phyloP scores from a whole-genome alignment of 2,113 vertebrate species.

The Nycticryphes semicollaris region DNA sequence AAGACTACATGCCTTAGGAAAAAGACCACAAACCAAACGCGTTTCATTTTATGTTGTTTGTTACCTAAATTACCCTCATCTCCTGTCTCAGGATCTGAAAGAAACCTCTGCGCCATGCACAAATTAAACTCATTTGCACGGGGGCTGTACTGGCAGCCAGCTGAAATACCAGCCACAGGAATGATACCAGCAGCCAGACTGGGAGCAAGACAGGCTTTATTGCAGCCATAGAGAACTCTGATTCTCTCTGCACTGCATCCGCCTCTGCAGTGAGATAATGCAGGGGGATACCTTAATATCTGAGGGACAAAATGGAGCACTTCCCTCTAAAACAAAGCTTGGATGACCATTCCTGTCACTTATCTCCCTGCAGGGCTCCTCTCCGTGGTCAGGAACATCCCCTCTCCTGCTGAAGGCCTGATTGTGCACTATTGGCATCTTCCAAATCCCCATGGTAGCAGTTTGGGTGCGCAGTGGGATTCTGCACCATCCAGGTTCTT shows the following conservation, averaged over 20 bases:
- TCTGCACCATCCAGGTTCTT: background rate
- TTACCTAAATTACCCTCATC: background rate
- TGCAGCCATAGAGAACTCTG: background rate
- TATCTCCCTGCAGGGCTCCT: background rate
- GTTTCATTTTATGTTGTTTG: background rate
- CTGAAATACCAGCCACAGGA: background rate
- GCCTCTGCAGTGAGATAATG: background rate
- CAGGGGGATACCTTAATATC: background rate
- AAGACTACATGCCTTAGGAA: background rate
- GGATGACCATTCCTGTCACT: background rate
- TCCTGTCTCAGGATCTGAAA: background rate
- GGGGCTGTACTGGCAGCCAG: background rate
- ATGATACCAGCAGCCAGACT: background rate
- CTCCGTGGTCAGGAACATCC: background rate
- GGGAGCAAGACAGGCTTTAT: background rate
- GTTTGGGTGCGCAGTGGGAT: background rate
- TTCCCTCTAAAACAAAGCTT: background rate
- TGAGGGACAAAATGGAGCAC: background rate
- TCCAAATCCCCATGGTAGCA: background rate
- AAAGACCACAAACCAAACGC: background rate
- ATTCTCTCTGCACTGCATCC: background rate
- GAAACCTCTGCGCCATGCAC: background rate
- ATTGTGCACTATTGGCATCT: background rate
- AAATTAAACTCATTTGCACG: background rate
- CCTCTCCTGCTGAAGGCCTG: background rate